Base-by-base conservation (phyloP, 1,140 invertebrate species). In the Probaryconus sp. region DNA sequence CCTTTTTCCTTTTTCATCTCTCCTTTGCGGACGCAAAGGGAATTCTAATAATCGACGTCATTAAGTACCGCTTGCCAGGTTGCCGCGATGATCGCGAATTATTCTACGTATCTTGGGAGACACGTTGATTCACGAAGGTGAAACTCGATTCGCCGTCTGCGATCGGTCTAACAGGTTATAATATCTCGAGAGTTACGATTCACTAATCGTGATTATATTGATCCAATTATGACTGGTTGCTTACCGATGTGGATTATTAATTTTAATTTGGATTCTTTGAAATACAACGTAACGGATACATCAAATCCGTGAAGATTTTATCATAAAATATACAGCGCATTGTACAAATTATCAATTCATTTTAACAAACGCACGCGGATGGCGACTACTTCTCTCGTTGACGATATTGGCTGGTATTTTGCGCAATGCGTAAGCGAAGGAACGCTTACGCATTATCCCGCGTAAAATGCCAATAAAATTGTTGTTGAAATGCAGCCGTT, bases 381-480 rank as follows among this genome's bases (percentile, higher is more conserved):
- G 13, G 24, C 31, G 35, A 60, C n/a, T n/a, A n/a, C 58, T 75
- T 68, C 63, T 68, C 60, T 9, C 17, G 28, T 47, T 38, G 30
- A 6, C 56, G 58, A 53, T 56, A 64, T 61, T 35, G 24, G 55
- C 14, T 56, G 13, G 67, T 31, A 80, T 77, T 80, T 77, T 80
- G 50, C 45, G 33, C 30, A 31, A 16, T 55, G 40, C 33, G 28
- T 60, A 56, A 60, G 28, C 65, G 71, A 81, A 76, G 74, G 71
- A 74, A 71, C 51, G 61, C 18, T 33, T 26, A 21, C 51, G 38
- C 64, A 75, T 78, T 78, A 78, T 80, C 61, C 33, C 47, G 3
- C 51, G 55, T 68, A 70, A 77, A 81, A 80, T 74, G 74, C 45
- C 51, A 79, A 78, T 81, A 78, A 83, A 81, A 81, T 77, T 72